Conservation (phyloP, 1,140 invertebrate genomes). For the Chironomus striatipennis region DNA sequence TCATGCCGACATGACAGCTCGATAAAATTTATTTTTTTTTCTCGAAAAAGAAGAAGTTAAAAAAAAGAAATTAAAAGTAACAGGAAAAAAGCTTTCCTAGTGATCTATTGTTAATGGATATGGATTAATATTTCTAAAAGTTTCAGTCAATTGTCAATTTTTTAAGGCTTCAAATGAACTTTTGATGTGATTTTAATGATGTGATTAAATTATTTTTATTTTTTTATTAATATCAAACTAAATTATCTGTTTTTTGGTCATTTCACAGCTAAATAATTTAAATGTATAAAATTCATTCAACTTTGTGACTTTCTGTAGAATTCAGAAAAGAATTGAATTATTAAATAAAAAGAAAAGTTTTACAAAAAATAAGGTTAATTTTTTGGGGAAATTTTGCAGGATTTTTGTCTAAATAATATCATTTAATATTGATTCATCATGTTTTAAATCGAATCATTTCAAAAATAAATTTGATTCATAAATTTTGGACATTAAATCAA, state of each 20-base stretch:
- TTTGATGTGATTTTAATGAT: not conserved
- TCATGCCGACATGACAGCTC: not conserved
- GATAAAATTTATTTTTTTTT: not conserved
- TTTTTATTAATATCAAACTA: not conserved
- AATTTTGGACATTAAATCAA: too few species aligned
- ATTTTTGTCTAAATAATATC: not conserved
- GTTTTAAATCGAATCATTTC: not conserved
- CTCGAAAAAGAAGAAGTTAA: not conserved
- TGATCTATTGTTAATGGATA: not conserved
- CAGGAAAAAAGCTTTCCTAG: not conserved
- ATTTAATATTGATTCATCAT: not conserved
- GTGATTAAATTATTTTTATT: not conserved
- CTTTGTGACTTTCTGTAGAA: not conserved
- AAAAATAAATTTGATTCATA: too few species aligned
- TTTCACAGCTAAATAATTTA: not conserved
- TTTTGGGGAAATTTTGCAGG: not conserved
- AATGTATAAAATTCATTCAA: not conserved
- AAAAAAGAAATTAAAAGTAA: not conserved
- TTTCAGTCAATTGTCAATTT: constrained; percentile 3
- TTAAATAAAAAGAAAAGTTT: not conserved
- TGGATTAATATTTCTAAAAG: not conserved
- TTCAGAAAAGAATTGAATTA: not conserved
- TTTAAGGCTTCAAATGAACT: not conserved
- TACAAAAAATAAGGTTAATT: not conserved
- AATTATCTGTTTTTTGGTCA: not conserved